These are phyloP conservation scores for Dyspetes luteomarginatus DNA, from an alignment of 2,888 invertebrate genomes.

Conservation along the genomic window DNA sequence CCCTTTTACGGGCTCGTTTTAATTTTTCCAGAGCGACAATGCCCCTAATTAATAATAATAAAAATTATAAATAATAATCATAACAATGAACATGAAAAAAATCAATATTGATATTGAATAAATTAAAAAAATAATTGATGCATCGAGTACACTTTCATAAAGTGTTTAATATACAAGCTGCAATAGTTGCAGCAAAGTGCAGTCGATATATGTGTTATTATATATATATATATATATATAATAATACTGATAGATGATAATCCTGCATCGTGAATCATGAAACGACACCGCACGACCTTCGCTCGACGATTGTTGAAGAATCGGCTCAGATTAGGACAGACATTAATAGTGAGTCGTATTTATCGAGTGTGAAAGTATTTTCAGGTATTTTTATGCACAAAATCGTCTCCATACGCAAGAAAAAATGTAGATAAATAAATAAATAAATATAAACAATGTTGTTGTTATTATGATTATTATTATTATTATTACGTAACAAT, in stretches of 20 bases:
- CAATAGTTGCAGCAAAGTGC: background rate
- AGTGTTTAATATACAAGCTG: background rate
- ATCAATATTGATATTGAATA: too few relatives aligned
- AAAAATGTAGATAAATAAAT: background rate
- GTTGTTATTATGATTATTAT: background rate
- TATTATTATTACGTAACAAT: too few relatives aligned
- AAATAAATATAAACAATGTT: too few relatives aligned
- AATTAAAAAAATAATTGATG: background rate
- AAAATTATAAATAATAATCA: background rate
- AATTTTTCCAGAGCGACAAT: background rate
- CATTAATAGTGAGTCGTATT: background rate
- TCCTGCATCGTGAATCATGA: conserved; percentile 59
- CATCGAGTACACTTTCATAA: background rate
- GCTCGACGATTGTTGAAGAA: conserved; percentile 33
- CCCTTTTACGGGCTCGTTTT: background rate
- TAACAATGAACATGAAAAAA: background rate
- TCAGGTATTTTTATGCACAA: background rate
- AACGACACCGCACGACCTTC: conserved; percentile 53
- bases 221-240: background rate
- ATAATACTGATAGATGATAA: conserved; percentile 5
- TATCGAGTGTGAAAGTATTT: conserved; percentile 11
- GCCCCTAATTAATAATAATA: background rate
- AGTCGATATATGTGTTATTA: background rate
- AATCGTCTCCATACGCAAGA: background rate
- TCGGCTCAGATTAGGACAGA: conserved; percentile 19